Percentiles rank a stretch among this genome's conserved stretches.
phyloP scores from a whole-genome alignment of 2,797 vertebrate genomes.

The Hippoglossus hippoglossus region DNA sequence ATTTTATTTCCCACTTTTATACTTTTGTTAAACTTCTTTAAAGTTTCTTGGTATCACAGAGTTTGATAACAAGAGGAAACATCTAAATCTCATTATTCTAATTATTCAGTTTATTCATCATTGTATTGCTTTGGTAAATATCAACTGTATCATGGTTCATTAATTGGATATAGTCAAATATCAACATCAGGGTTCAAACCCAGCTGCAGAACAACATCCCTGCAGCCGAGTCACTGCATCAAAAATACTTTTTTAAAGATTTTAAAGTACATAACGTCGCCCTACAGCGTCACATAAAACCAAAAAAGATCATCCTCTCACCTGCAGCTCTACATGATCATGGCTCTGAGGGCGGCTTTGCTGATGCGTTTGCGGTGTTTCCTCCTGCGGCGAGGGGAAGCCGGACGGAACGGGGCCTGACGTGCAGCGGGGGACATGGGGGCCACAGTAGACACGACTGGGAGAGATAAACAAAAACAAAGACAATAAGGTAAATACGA shows the following conservation, averaged over 20 bases:
- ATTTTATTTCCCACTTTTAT: no score
- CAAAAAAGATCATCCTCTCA: constrained; percentile 14
- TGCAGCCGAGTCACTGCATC: background rate
- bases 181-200: background rate
- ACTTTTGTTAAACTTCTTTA: no score
- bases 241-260: background rate
- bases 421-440: constrained; percentile 28
- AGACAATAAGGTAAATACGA: background rate
- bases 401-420: constrained; percentile 54
- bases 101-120: no score
- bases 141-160: no score
- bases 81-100: no score
- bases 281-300: background rate
- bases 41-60: no score
- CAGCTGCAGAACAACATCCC: background rate
- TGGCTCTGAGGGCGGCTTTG: constrained; percentile 83
- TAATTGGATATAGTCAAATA: background rate
- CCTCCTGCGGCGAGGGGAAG: constrained; percentile 73
- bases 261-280: background rate
- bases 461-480: background rate
- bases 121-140: no score
- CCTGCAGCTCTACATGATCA: constrained; percentile 82
- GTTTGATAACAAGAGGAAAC: no score
- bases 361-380: constrained; percentile 82
- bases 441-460: constrained; percentile 45